Conservation (phyloP, 92 coral and sea anemone genomes). For the Heteractis magnifica region DNA sequence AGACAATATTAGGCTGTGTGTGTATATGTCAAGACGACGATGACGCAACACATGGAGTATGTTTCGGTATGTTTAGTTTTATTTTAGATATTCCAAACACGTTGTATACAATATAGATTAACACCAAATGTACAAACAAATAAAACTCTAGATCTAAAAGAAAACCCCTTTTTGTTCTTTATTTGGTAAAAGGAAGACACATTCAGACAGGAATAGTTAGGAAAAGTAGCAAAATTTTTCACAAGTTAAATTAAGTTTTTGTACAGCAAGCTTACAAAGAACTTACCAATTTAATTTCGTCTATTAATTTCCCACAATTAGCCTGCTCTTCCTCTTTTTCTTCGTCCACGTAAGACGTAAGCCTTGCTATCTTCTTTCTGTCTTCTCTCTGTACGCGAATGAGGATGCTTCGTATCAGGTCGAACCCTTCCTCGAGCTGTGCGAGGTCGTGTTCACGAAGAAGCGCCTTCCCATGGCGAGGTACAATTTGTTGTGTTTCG, state of each 20-base stretch:
- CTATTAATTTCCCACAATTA: slow-evolving; percentile 34
- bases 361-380: slow-evolving; percentile 20
- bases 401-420: slow-evolving; percentile 50
- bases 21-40: background rate
- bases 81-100: background rate
- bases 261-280: background rate
- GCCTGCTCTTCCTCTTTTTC: slow-evolving; percentile 47
- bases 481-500: slow-evolving; percentile 20
- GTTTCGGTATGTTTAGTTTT: background rate
- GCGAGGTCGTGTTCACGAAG: slow-evolving; percentile 18
- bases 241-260: background rate
- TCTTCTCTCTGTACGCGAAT: slow-evolving; percentile 34
- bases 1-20: background rate
- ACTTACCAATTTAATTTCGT: slow-evolving; percentile 72
- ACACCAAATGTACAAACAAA: background rate
- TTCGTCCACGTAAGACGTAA: slow-evolving; percentile 36
- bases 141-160: background rate
- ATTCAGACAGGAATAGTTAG: background rate
- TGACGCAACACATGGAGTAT: background rate
- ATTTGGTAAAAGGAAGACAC: background rate
- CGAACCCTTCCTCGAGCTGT: slow-evolving; percentile 51
- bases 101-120: background rate
- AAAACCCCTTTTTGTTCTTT: background rate
- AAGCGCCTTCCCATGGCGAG: slow-evolving; percentile 36
- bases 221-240: background rate